Percentiles rank a stretch among this genome's conserved stretches.
These are phyloP conservation scores for Limenitis camilla DNA, from an alignment of 2,888 invertebrate genomes.

Conservation along the genomic window DNA sequence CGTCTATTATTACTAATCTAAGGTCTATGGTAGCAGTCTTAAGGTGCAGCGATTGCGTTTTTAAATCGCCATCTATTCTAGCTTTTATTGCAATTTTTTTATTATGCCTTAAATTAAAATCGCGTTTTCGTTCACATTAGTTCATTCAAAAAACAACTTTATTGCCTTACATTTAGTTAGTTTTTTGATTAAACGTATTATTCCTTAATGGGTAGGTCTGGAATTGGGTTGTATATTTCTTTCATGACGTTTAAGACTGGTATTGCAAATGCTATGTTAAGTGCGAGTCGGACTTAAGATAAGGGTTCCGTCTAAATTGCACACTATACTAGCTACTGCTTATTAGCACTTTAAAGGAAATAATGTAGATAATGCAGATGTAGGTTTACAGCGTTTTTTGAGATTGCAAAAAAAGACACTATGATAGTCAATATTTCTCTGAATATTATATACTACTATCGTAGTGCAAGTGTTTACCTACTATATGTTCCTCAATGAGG, in stretches of 20 bases:
- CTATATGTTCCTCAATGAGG: too few species aligned
- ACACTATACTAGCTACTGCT: too few species aligned
- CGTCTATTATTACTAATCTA: neutral
- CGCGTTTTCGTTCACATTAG: constrained; percentile 15
- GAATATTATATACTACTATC: too few species aligned
- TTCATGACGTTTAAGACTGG: constrained; percentile 16
- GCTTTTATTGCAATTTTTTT: constrained; percentile 37
- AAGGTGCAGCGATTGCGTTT: constrained; percentile 34
- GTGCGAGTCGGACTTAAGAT: too few species aligned
- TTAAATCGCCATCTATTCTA: constrained; percentile 36
- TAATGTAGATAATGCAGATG: too few species aligned
- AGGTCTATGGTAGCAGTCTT: constrained; percentile 14
- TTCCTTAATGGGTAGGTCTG: constrained; percentile 1
- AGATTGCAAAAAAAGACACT: too few species aligned
- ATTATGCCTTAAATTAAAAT: constrained; percentile 37
- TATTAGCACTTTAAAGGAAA: too few species aligned
- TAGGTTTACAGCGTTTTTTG: too few species aligned
- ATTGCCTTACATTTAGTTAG: neutral
- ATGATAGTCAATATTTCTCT: too few species aligned
- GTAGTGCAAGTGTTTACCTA: too few species aligned
- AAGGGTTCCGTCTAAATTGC: too few species aligned
- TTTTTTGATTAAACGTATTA: neutral
- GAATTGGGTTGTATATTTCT: constrained; percentile 17
- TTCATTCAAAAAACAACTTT: constrained; percentile 9
- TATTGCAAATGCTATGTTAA: constrained; percentile 3